Evolutionary conservation across 2,797 vertebrate species (phyloP).

Genomic region (Phyllotis vaccarum): DNA sequence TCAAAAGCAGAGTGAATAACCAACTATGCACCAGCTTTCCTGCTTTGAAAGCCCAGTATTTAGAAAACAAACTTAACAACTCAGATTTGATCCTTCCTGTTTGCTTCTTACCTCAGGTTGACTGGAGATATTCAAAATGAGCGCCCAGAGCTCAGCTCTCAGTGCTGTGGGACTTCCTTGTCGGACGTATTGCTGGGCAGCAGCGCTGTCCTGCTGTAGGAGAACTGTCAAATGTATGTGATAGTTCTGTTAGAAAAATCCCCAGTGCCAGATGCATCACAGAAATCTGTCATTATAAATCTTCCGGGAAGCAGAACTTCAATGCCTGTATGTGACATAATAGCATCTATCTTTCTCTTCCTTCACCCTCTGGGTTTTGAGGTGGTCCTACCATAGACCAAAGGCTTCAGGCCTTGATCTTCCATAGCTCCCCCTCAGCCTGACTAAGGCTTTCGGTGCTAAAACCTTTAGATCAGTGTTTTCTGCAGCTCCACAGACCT

Average conservation of each 20-base stretch:
- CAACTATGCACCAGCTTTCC: conserved; percentile 37
- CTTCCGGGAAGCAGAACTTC: neutral
- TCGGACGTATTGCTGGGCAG: conserved; percentile 97
- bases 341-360: neutral
- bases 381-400: neutral
- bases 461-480: neutral
- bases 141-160: conserved; percentile 95
- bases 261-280: neutral
- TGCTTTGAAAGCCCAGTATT: neutral
- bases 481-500: neutral
- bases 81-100: neutral
- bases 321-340: neutral
- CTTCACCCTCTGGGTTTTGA: neutral
- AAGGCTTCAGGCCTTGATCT: neutral
- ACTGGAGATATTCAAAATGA: conserved; percentile 95
- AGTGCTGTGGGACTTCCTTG: conserved; percentile 97
- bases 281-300: neutral
- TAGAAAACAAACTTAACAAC: neutral
- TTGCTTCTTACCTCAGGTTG: conserved; percentile 93
- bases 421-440: neutral
- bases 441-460: neutral
- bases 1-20: conserved; percentile 1
- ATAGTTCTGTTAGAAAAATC: conserved; percentile 57
- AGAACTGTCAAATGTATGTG: conserved; percentile 89
- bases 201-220: conserved; percentile 94